Conservation (phyloP, 2,113 vertebrate genomes). For the Ophiodon elongatus region DNA sequence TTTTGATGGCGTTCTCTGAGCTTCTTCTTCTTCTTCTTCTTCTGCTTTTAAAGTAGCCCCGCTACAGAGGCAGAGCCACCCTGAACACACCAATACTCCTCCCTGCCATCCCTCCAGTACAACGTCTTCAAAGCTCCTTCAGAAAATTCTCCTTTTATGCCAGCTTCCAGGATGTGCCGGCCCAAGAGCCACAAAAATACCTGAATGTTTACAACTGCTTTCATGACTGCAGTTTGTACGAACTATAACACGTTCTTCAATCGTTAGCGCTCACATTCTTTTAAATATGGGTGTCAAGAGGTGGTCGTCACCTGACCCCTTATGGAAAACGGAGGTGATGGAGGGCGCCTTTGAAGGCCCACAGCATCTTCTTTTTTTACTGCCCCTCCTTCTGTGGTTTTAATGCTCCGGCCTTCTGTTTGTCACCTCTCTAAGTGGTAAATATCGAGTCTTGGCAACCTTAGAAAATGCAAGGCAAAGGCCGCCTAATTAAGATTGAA, state of each 20-base stretch:
- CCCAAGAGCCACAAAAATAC: constrained; percentile 42
- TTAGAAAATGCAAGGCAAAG: constrained; percentile 13
- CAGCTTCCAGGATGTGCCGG: background rate
- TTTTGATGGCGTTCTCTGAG: background rate
- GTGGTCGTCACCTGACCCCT: constrained; percentile 52
- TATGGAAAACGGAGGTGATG: constrained; percentile 31
- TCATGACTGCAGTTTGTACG: constrained; percentile 20
- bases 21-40: constrained; percentile 1
- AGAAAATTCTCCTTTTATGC: constrained; percentile 31
- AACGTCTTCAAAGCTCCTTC: constrained; percentile 35
- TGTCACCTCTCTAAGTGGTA: constrained; percentile 24
- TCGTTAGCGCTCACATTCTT: constrained; percentile 21
- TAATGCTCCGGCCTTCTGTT: constrained; percentile 23
- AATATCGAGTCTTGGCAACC: constrained; percentile 27
- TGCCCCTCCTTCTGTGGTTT: background rate
- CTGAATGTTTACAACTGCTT: constrained; percentile 44
- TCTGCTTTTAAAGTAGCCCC: constrained; percentile 35
- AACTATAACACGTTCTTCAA: background rate
- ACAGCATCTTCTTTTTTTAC: constrained; percentile 28
- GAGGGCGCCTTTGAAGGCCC: constrained; percentile 36
- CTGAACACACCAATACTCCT: constrained; percentile 1
- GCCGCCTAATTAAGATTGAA: constrained; percentile 53
- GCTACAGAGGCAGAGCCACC: background rate
- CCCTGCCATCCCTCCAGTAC: constrained; percentile 9
- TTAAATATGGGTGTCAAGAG: constrained; percentile 39